Conservation (phyloP, 2,797 vertebrate genomes). For the Heteromormyrus szaboi region DNA sequence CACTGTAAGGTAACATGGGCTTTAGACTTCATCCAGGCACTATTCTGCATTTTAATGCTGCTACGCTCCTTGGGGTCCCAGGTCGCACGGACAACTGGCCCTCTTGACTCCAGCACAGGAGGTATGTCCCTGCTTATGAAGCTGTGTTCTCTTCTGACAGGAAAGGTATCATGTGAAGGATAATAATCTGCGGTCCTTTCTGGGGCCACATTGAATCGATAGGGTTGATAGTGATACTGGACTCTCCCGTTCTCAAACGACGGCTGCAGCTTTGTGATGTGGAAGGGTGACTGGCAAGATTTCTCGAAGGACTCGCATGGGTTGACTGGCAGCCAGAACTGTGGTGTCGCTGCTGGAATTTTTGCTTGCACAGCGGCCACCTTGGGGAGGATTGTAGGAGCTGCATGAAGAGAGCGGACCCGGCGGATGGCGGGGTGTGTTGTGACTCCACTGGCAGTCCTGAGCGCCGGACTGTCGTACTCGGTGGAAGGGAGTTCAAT, state of each 20-base stretch:
- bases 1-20: conserved; percentile 67
- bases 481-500: conserved; percentile 58
- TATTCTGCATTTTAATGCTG: conserved; percentile 71
- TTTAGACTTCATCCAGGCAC: conserved; percentile 60
- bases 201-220: conserved; percentile 53
- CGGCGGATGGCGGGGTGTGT: conserved; percentile 83
- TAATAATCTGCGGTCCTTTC: conserved; percentile 65
- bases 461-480: conserved; percentile 59
- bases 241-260: conserved; percentile 82
- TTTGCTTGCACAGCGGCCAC: conserved; percentile 59
- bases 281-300: conserved; percentile 63
- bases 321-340: conserved; percentile 66
- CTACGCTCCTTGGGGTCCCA: conserved; percentile 79
- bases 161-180: conserved; percentile 47
- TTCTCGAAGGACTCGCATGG: conserved; percentile 74
- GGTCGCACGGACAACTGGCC: conserved; percentile 60
- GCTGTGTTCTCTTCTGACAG: conserved; percentile 68
- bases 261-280: conserved; percentile 78
- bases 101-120: conserved; percentile 65
- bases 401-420: conserved; percentile 85
- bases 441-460: conserved; percentile 59
- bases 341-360: conserved; percentile 70
- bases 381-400: conserved; percentile 66
- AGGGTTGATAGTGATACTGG: conserved; percentile 77
- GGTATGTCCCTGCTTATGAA: conserved; percentile 61